Evolutionary conservation across 2,888 invertebrate species (phyloP).

Genomic region (Eulithis prunata): DNA sequence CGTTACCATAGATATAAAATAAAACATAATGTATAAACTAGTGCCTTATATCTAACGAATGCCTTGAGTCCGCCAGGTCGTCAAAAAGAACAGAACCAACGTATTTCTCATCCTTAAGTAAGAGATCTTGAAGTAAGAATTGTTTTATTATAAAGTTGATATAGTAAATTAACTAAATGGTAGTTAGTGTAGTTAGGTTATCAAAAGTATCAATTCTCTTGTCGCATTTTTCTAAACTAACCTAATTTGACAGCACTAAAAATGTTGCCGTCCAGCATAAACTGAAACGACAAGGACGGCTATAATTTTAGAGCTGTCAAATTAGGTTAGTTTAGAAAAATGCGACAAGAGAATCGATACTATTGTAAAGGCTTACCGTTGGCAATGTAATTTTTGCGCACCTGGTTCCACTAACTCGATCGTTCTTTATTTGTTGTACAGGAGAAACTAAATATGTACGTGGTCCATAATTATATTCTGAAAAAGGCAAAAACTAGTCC

Average conservation of each 20-base stretch:
- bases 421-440: slow-evolving; percentile 43
- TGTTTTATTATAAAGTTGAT: slow-evolving; percentile 25
- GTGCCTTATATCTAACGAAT: slow-evolving; percentile 46
- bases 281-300: no score
- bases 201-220: no score
- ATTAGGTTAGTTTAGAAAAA: no score
- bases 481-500: no score
- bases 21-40: slow-evolving; percentile 14
- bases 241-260: no score
- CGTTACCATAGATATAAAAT: neutral
- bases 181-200: slow-evolving; percentile 57
- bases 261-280: no score
- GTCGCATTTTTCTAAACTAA: no score
- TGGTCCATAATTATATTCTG: neutral
- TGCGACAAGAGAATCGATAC: no score
- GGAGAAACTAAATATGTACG: neutral
- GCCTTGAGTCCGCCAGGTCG: slow-evolving; percentile 77
- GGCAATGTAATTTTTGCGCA: slow-evolving; percentile 81
- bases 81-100: slow-evolving; percentile 81
- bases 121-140: slow-evolving; percentile 51
- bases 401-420: slow-evolving; percentile 67
- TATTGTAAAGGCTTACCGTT: slow-evolving; percentile 74
- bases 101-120: slow-evolving; percentile 57
- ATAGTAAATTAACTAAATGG: slow-evolving; percentile 12
- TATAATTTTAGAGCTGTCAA: no score